A percentile compares a stretch with the other conserved stretches of the same genome.
Conservation (phyloP, 2,888 invertebrate genomes). For the Ormia ochracea region DNA sequence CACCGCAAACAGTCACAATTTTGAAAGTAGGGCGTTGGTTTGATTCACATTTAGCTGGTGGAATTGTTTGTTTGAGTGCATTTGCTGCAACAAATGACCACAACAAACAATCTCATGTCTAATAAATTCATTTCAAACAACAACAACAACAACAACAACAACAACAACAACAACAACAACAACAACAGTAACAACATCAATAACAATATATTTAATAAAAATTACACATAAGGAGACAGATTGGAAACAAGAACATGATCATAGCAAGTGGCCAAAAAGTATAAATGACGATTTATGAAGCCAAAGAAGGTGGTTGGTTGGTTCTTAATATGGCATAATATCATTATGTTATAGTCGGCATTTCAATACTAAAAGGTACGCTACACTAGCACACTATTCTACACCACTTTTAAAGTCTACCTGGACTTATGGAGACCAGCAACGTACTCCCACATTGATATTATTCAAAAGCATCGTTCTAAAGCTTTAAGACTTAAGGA, state of each 20-base stretch:
- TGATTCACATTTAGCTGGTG: constrained; percentile 23
- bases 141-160: background rate
- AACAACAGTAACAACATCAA: background rate
- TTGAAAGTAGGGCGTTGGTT: constrained; percentile 63
- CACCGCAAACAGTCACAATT: constrained; percentile 33
- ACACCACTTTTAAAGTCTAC: too few species aligned
- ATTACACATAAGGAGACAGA: constrained; percentile 61
- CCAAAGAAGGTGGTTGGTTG: constrained; percentile 41
- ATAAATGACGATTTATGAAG: constrained; percentile 25
- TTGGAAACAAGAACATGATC: constrained; percentile 58
- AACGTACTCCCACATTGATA: too few species aligned
- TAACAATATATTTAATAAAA: too few species aligned
- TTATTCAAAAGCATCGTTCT: too few species aligned
- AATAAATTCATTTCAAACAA: constrained; percentile 48
- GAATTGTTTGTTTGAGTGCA: constrained; percentile 17
- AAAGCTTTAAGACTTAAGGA: too few species aligned
- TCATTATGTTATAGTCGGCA: background rate
- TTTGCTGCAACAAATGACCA: constrained; percentile 18
- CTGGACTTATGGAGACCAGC: background rate
- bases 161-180: background rate
- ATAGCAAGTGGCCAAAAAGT: constrained; percentile 57
- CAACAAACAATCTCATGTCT: constrained; percentile 36
- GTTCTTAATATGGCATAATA: background rate
- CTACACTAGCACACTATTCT: too few species aligned
- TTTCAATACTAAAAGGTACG: background rate